These are phyloP conservation scores for Leucoraja ocellata DNA, from an alignment of 2,797 vertebrate species.

Conservation along the genomic window DNA sequence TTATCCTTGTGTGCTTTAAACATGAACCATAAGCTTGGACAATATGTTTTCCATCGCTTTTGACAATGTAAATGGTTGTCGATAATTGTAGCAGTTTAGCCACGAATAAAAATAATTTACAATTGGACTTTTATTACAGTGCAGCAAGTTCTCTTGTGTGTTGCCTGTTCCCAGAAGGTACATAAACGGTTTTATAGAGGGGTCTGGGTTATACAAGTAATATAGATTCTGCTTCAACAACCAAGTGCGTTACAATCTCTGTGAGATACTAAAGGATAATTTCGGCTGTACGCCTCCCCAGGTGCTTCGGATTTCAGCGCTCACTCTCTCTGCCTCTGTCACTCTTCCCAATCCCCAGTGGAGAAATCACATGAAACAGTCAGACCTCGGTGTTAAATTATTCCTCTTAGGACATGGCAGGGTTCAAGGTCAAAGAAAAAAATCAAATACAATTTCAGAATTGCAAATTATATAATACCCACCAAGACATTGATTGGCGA, in stretches of 20 bases:
- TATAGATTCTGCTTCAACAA: slow-evolving; percentile 18
- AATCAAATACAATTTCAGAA: neutral
- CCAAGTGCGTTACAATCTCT: neutral
- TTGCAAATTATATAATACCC: neutral
- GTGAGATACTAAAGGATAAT: neutral
- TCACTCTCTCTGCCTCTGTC: neutral
- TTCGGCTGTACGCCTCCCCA: neutral
- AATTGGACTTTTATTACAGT: neutral
- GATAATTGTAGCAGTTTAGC: neutral
- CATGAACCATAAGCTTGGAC: neutral
- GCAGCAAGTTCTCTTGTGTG: neutral
- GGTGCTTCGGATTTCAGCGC: neutral
- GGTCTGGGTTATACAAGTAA: neutral
- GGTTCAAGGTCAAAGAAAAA: neutral
- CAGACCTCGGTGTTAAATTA: neutral
- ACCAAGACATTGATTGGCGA: no score
- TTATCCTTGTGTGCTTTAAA: neutral
- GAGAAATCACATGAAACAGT: neutral
- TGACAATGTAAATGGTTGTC: neutral
- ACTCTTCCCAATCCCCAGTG: neutral
- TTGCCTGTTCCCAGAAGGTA: neutral
- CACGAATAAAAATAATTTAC: neutral
- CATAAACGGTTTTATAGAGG: neutral
- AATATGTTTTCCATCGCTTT: neutral
- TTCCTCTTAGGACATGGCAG: neutral